A percentile compares a stretch with the other conserved stretches of the same genome.
phyloP scores from a whole-genome alignment of 2,888 invertebrate species.

The Scaptomyza polygonia region DNA sequence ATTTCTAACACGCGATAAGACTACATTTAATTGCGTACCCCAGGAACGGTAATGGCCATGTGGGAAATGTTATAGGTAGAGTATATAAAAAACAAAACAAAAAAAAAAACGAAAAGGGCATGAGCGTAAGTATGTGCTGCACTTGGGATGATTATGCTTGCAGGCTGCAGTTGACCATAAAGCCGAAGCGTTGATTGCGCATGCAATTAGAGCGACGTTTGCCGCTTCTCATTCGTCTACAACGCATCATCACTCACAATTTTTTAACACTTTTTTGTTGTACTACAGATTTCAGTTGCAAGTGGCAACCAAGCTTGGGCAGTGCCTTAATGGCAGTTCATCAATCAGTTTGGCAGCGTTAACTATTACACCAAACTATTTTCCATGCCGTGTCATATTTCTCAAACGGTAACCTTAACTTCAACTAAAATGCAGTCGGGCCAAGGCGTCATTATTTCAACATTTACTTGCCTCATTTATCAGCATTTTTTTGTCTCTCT shows the following conservation, averaged over 20 bases:
- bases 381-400: conserved; percentile 63
- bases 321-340: conserved; percentile 72
- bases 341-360: conserved; percentile 73
- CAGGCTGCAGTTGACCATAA: conserved; percentile 18
- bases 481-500: conserved; percentile 66
- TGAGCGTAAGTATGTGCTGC: conserved; percentile 22
- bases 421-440: conserved; percentile 51
- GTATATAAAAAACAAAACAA: neutral
- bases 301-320: conserved; percentile 32
- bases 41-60: conserved; percentile 35
- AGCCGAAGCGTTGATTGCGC: conserved; percentile 65
- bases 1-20: conserved; percentile 66
- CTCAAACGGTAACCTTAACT: conserved; percentile 32
- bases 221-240: conserved; percentile 12
- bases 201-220: conserved; percentile 69
- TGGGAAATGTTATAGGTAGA: conserved; percentile 25
- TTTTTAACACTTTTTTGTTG: conserved; percentile 71
- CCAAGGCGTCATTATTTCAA: conserved; percentile 68
- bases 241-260: conserved; percentile 75
- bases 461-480: conserved; percentile 77
- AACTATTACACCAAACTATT: conserved; percentile 61
- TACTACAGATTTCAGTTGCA: conserved; percentile 36
- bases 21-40: conserved; percentile 60
- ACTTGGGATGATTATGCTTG: conserved; percentile 58
- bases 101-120: too few relatives aligned